Percentiles rank a stretch among this genome's conserved stretches.
phyloP scores from a whole-genome alignment of 2,888 invertebrate genomes.

The Rotaria sp. region DNA sequence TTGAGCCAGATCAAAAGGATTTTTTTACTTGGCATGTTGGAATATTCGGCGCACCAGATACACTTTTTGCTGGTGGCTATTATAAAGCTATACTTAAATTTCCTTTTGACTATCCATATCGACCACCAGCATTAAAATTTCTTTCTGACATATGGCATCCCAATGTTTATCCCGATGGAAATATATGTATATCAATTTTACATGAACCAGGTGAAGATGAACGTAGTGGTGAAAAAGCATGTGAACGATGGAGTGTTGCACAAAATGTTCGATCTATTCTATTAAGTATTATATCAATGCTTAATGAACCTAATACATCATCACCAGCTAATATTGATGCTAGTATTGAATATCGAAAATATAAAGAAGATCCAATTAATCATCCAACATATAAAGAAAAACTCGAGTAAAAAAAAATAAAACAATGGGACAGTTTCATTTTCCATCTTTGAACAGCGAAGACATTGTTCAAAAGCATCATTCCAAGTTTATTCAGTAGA shows the following conservation, averaged over 20 bases:
- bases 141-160: neutral
- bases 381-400: neutral
- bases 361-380: neutral
- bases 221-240: neutral
- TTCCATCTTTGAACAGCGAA: no score
- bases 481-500: no score
- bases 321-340: neutral
- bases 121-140: neutral
- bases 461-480: no score
- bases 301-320: neutral
- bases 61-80: neutral
- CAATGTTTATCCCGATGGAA: neutral
- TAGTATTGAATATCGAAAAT: conserved; percentile 1
- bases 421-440: no score
- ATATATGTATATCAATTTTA: neutral
- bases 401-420: neutral
- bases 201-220: conserved; percentile 26
- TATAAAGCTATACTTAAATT: neutral
- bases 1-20: neutral
- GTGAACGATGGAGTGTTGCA: conserved; percentile 21
- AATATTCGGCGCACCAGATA: neutral
- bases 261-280: conserved; percentile 26
- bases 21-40: neutral
- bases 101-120: neutral
- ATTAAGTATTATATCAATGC: conserved; percentile 1